Evolutionary conservation across 2,888 invertebrate species (phyloP).

Genomic region (Timandra comae): DNA sequence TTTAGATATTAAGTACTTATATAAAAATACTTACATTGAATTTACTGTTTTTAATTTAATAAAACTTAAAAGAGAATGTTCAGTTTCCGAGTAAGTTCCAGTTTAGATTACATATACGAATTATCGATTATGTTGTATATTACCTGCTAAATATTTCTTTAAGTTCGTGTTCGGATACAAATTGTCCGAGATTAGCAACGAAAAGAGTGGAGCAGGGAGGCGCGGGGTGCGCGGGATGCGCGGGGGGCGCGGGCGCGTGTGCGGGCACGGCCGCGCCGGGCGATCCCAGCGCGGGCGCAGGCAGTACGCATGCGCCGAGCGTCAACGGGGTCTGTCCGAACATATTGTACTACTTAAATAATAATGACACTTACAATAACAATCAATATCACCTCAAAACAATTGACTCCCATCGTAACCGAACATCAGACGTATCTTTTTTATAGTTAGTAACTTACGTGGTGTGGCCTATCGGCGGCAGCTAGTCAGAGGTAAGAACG

Average conservation of each 20-base stretch:
- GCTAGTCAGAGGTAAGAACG: slow-evolving; percentile 98
- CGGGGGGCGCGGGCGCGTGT: slow-evolving; percentile 75
- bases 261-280: slow-evolving; percentile 88
- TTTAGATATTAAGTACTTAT: slow-evolving; percentile 4
- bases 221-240: slow-evolving; percentile 82
- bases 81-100: too few relatives aligned
- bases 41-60: too few relatives aligned
- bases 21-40: too few relatives aligned
- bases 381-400: too few relatives aligned
- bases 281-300: slow-evolving; percentile 94
- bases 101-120: too few relatives aligned
- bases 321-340: slow-evolving; percentile 65
- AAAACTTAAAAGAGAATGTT: too few relatives aligned
- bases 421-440: too few relatives aligned
- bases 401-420: too few relatives aligned
- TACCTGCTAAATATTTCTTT: slow-evolving; percentile 99
- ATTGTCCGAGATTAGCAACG: slow-evolving; percentile 98
- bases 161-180: slow-evolving; percentile 98
- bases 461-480: slow-evolving; percentile 87
- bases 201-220: slow-evolving; percentile 98
- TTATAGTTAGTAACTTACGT: slow-evolving; percentile 67
- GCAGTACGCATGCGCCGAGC: slow-evolving; percentile 88
- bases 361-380: too few relatives aligned
- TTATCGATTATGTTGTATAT: neutral
- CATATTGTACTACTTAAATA: too few relatives aligned